phyloP scores from a whole-genome alignment of 1,140 invertebrate genomes.

The Monochamus saltuarius region DNA sequence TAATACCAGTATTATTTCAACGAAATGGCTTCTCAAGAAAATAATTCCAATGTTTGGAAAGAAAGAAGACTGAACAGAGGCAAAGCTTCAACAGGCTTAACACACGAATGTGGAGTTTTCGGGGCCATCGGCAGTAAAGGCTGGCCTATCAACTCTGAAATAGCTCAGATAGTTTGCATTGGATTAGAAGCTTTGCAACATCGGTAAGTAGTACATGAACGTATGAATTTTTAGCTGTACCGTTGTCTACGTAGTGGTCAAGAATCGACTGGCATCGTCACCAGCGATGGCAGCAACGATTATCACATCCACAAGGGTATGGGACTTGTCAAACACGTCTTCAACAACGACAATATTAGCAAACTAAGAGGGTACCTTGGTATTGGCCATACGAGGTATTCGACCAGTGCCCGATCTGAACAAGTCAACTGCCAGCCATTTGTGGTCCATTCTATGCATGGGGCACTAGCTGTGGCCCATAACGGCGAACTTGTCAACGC shows the following conservation, averaged over 20 bases:
- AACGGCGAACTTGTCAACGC: conserved; percentile 97
- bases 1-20: too few species aligned
- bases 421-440: conserved; percentile 95
- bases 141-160: conserved; percentile 69
- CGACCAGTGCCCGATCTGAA: conserved; percentile 89
- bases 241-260: conserved; percentile 70
- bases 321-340: conserved; percentile 94
- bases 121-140: conserved; percentile 83
- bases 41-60: not conserved
- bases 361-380: conserved; percentile 88
- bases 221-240: not conserved
- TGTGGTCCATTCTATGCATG: conserved; percentile 94
- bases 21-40: conserved; percentile 4
- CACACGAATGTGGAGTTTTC: conserved; percentile 92
- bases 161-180: conserved; percentile 78
- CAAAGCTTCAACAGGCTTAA: conserved; percentile 32
- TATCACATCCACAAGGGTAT: conserved; percentile 89
- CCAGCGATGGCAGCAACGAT: conserved; percentile 77
- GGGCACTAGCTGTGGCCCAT: conserved; percentile 90
- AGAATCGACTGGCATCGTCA: conserved; percentile 95
- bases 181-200: conserved; percentile 96
- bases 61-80: conserved; percentile 21
- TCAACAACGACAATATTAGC: conserved; percentile 83
- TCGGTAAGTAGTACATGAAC: conserved; percentile 58
- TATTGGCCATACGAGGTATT: conserved; percentile 75